phyloP scores from a whole-genome alignment of 1,140 invertebrate species.

The Vanessa tameamea region DNA sequence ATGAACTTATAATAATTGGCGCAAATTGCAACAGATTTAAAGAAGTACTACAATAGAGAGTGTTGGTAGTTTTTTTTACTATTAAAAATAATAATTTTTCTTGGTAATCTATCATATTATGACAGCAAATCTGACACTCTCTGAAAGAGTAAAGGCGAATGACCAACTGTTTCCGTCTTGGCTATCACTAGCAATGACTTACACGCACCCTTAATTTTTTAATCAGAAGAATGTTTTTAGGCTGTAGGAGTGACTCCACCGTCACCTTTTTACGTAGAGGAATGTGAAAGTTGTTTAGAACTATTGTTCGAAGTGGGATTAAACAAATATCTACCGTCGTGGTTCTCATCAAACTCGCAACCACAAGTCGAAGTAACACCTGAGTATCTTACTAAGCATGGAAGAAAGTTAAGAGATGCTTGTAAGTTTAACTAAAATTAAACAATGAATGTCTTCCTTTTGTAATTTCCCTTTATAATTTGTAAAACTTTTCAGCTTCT shows the following conservation, averaged over 20 bases:
- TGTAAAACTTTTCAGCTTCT: slow-evolving; percentile 48
- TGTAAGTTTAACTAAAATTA: slow-evolving; percentile 44
- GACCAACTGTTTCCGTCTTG: too few species aligned
- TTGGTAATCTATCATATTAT: too few species aligned
- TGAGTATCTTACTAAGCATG: slow-evolving; percentile 65
- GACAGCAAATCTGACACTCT: too few species aligned
- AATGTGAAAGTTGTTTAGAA: slow-evolving; percentile 78
- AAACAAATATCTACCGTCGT: slow-evolving; percentile 70
- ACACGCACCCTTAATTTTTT: neutral
- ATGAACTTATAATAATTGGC: too few species aligned
- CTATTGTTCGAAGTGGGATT: slow-evolving; percentile 74
- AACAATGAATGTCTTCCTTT: neutral
- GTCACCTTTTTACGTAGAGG: slow-evolving; percentile 78
- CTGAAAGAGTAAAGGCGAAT: too few species aligned
- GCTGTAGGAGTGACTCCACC: slow-evolving; percentile 68
- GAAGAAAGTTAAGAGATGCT: slow-evolving; percentile 59
- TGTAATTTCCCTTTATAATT: too few species aligned
- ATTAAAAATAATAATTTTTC: too few species aligned
- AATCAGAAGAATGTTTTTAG: slow-evolving; percentile 36
- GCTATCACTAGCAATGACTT: too few species aligned
- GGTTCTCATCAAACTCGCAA: slow-evolving; percentile 69
- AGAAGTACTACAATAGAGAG: too few species aligned
- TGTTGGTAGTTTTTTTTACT: too few species aligned
- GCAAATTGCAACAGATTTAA: too few species aligned
- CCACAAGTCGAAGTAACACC: slow-evolving; percentile 70